These are phyloP conservation scores for Tenthredo scrophulariae DNA, from an alignment of 2,888 invertebrate genomes.

Conservation along the genomic window DNA sequence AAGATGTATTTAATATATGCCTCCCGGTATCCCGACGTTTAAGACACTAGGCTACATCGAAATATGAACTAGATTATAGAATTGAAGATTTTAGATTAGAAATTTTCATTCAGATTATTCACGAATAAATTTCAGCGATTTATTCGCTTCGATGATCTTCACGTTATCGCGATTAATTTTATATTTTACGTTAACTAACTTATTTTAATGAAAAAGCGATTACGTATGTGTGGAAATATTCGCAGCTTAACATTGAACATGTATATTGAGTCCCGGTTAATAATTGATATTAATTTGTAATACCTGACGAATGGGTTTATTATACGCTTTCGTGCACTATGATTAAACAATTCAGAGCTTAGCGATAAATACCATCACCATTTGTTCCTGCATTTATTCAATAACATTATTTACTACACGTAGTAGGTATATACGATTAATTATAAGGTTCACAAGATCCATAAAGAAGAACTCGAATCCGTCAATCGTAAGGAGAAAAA, in stretches of 20 bases:
- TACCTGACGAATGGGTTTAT: constrained; percentile 40
- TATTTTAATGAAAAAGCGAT: constrained; percentile 14
- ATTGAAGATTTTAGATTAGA: neutral
- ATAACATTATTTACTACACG: neutral
- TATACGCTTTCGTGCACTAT: constrained; percentile 36
- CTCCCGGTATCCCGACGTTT: neutral
- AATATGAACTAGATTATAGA: neutral
- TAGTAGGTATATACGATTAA: neutral
- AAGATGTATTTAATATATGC: constrained; percentile 21
- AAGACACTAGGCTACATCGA: neutral
- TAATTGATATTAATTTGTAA: constrained; percentile 46
- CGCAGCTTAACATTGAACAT: neutral
- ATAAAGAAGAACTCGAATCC: neutral
- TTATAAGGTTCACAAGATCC: neutral
- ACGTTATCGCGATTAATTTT: neutral
- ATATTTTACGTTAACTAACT: neutral
- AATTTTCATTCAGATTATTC: neutral
- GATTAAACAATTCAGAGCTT: constrained; percentile 42
- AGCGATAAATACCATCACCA: constrained; percentile 40
- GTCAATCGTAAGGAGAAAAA: neutral
- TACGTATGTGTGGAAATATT: neutral
- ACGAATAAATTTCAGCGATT: neutral
- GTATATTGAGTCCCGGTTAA: neutral
- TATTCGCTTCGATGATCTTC: neutral
- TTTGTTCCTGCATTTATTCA: constrained; percentile 4